Base-by-base conservation (phyloP, 1,140 invertebrate genomes). In the Hyles vespertilio region DNA sequence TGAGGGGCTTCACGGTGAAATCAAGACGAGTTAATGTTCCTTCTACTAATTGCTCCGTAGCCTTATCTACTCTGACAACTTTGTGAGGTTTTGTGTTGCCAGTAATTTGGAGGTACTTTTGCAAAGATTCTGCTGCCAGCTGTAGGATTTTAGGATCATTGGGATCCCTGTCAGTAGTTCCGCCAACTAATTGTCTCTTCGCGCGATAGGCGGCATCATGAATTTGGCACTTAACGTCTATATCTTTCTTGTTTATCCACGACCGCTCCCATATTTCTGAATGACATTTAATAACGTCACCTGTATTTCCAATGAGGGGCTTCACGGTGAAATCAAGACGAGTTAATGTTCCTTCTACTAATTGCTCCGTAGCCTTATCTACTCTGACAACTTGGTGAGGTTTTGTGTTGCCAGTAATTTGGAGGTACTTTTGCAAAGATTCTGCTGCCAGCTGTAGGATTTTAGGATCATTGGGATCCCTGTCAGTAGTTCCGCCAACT, bases 261-360 rank as follows among this genome's bases (percentile, higher is more conserved):
- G 91, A 85, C 64, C 85, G 77, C 43, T 92, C 91, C 91, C 90
- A 92, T n/a, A 92, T 74, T 6, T 75, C 72, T 12, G 92, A 75
- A 5, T 82, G 22, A 65, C 92, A 93, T 0, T 71, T 56, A 49
- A 81, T 63, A 33, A 66, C 9, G 59, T 70, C 46, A 55, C 43
- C 40, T 3, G 50, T 32, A 46, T n/a, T 52, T 12, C 51, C 53
- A 3, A 53, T 40, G 46, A 45, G 11, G 4, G 65, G 61, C 2
- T 46, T 10, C 40, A 68, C 61, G n/a, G 36, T 51, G 53, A 77
- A 80, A 52, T 74, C 52, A 11, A 81, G 61, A 36, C 22, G 55
- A 8, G 63, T 77, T 6, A 67, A 3, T 6, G 10, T 46, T n/a
- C 78, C 78, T 0, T 74, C 12, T 3, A 81, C 76, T 3, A 77